A percentile compares a stretch with the other conserved stretches of the same genome.
phyloP scores from a whole-genome alignment of 1,140 invertebrate species.

The Leptinotarsa lineolata region DNA sequence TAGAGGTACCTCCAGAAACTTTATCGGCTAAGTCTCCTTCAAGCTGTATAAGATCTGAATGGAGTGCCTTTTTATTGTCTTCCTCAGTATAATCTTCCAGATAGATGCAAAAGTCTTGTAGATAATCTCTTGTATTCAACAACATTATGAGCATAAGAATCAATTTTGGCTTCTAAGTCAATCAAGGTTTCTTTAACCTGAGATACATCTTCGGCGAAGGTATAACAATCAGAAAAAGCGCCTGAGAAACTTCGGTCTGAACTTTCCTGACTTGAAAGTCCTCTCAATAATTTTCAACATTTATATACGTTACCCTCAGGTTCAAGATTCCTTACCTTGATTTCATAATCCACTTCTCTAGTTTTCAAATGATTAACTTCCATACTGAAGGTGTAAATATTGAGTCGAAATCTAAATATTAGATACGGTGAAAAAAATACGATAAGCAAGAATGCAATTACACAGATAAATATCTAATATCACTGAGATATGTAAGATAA shows the following conservation, averaged over 20 bases:
- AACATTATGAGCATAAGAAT: background rate
- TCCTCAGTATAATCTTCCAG: too few species aligned
- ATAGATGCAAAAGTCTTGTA: too few species aligned
- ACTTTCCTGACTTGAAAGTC: background rate
- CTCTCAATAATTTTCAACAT: background rate
- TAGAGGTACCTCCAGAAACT: too few species aligned
- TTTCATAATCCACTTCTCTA: background rate
- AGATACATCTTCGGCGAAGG: background rate
- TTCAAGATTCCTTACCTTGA: background rate
- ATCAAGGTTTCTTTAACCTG: background rate
- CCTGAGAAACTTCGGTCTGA: background rate
- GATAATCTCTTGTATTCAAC: background rate
- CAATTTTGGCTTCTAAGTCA: background rate
- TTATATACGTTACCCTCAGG: background rate
- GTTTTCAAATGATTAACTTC: background rate
- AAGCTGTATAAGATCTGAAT: too few species aligned
- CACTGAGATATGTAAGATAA: too few species aligned
- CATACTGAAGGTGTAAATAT: too few species aligned
- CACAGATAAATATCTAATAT: too few species aligned
- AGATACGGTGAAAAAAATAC: too few species aligned
- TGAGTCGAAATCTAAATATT: too few species aligned
- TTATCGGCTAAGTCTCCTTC: too few species aligned
- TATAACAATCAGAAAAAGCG: background rate
- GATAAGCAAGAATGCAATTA: too few species aligned
- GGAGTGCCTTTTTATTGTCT: too few species aligned